These are phyloP conservation scores for Rhagium mordax DNA, from an alignment of 2,888 invertebrate genomes.

Conservation along the genomic window DNA sequence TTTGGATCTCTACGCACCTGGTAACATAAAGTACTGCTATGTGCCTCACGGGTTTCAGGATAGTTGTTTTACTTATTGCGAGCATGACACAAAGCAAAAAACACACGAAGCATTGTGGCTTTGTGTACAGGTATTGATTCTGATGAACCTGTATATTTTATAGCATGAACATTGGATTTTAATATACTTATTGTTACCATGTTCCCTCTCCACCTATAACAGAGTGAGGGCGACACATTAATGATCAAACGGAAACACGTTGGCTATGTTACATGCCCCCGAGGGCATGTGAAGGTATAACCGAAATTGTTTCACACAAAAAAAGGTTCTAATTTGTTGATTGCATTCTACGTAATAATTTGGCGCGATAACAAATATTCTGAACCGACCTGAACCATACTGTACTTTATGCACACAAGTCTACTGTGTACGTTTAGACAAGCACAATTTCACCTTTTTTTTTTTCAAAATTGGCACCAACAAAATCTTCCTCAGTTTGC, in stretches of 20 bases:
- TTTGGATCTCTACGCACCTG: conserved; percentile 36
- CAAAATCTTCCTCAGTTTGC: neutral
- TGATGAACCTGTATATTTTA: neutral
- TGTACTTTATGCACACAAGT: neutral
- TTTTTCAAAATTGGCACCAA: conserved; percentile 23
- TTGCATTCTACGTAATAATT: too few species aligned
- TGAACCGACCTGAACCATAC: conserved; percentile 1
- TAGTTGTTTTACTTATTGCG: conserved; percentile 12
- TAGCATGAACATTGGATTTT: neutral
- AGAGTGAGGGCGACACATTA: neutral
- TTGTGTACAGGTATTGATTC: neutral
- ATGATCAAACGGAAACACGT: too few species aligned
- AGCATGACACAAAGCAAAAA: neutral
- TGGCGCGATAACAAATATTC: conserved; percentile 14
- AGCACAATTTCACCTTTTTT: conserved; percentile 16
- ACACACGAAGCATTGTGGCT: neutral
- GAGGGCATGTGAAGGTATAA: too few species aligned
- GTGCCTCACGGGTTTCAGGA: conserved; percentile 4
- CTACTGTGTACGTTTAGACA: neutral
- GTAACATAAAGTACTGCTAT: neutral
- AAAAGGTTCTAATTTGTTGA: too few species aligned
- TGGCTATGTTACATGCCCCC: too few species aligned
- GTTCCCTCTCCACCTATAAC: neutral
- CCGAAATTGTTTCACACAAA: too few species aligned
- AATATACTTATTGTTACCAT: neutral